These are phyloP conservation scores for Anodontia alba DNA, from an alignment of 2,888 invertebrate genomes.

Conservation along the genomic window DNA sequence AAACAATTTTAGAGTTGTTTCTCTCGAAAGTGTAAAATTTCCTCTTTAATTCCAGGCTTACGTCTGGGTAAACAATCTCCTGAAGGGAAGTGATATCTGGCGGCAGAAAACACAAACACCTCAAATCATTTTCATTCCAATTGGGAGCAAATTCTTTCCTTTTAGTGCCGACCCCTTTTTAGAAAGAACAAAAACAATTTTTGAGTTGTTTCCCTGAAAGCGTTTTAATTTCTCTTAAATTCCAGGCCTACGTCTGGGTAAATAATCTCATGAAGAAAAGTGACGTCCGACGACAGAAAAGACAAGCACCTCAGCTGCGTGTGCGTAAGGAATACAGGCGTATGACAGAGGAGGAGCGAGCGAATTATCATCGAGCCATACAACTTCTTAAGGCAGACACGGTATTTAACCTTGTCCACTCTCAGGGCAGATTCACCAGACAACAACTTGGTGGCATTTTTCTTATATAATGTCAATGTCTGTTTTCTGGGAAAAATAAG, in stretches of 20 bases:
- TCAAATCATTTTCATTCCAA: no score
- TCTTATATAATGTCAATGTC: no score
- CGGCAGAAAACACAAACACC: conserved; percentile 43
- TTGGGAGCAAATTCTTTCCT: no score
- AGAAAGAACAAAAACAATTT: no score
- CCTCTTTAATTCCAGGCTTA: conserved; percentile 52
- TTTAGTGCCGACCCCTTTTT: no score
- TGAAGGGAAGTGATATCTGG: conserved; percentile 10
- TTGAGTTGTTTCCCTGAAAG: no score
- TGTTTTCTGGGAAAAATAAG: no score
- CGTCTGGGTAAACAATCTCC: conserved; percentile 51
- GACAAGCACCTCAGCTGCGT: conserved; percentile 54
- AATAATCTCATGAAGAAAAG: conserved; percentile 35
- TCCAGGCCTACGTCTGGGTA: conserved; percentile 52
- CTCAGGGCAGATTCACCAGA: no score
- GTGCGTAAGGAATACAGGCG: conserved; percentile 75
- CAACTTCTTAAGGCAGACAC: conserved; percentile 73
- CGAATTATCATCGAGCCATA: conserved; percentile 70
- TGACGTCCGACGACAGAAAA: conserved; percentile 26
- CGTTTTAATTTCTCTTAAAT: no score
- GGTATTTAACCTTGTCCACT: conserved; percentile 53
- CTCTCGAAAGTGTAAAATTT: no score
- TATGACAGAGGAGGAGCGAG: conserved; percentile 67
- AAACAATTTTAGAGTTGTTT: no score
- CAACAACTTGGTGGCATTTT: no score